Base-by-base conservation (phyloP, 37 sponge, comb jelly and placozoan genomes). In the Oopsacas minuta region DNA sequence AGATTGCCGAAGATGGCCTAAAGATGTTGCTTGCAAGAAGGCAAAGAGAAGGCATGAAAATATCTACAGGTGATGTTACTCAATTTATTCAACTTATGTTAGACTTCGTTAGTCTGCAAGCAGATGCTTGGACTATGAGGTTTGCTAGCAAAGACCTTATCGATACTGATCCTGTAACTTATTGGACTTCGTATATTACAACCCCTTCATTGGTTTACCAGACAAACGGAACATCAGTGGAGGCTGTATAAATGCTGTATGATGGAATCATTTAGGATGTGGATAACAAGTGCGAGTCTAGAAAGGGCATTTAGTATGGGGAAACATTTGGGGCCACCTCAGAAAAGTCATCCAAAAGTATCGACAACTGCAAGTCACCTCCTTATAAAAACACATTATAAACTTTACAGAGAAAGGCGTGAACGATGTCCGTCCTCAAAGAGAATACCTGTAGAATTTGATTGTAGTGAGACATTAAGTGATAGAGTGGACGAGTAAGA, bases 301-400 rank as follows among this genome's bases (percentile, higher is more conserved):
- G 75, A 61, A 12, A 61, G 75, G 75, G 75, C 75, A 3, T 61
- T 61, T 61, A 61, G 75, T n/a, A 61, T 61, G 75, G 75, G 75
- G 75, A 61, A 61, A n/a, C 75, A 61, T 5, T n/a, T 61, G 30
- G 20, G 32, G 28, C 75, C 75, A 61, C 75, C 75, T 10, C 75
- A 61, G 30, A 61, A 61, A n/a, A 61, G 75, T 61, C 75, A 34
- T 10, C 75, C 28, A 25, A 61, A n/a, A 25, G 75, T 61, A n/a
- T 61, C 75, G 20, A 61, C 75, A 61, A 61, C 75, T 3, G 75
- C 7, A 61, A 61, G 22, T 3, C 7, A 61, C 1, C 75, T 61
- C 75, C 30, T 61, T 25, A 61, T 61, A 61, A 61, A 61, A 61
- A 61, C 75, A 3, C 75, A 61, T n/a, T 61, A 12, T 61, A 61